Evolutionary conservation across 2,797 vertebrate genomes (phyloP), one percentile per base, ranked within the genome.

Genomic region (Anomalospiza imberbis): DNA sequence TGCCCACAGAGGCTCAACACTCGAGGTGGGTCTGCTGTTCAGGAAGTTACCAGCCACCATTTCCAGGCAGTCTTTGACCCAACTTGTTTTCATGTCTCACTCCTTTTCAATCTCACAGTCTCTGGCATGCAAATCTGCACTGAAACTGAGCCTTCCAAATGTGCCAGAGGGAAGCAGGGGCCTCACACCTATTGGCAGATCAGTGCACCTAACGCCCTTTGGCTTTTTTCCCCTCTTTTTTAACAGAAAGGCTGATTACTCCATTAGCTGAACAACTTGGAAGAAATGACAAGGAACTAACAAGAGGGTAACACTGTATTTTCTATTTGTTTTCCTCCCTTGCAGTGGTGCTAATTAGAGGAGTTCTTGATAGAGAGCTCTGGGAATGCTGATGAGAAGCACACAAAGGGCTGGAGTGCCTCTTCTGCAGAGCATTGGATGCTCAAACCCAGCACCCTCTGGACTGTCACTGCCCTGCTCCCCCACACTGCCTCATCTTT

Each of bases 291-390:
- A 94, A 94, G 91, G 91, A 94, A 94, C 91, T 91, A 94, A 96
- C 91, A 96, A 61, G 95, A 93, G 93, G 77, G 82, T 93, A 95
- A 94, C 94, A 90, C 85, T 94, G 91, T 91, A 88, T 94, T 95
- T 96, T 88, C 83, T 95, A 65, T 95, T 95, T 96, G 94, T 94
- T 93, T 96, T 93, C 88, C 85, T 91, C 77, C 6, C 1, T 87
- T 96, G 85, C 90, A 85, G 72, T 63, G 60, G 81, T 90, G 91
- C 91, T 93, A 93, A 96, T 96, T 95, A 95, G 91, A 92, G 88
- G 91, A 95, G 91, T 83, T 94, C 85, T 91, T 48, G 63, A 74
- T 92, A 57, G 4, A 13, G 82, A 84, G 94, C 95, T 94, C 88
- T 87, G 94, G 92, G 88, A 95, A 89, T 95, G 96, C 86, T 94